Percentiles rank a stretch among this genome's conserved stretches.
phyloP scores from a whole-genome alignment of 2,113 vertebrate species.

The Pionites leucogaster region DNA sequence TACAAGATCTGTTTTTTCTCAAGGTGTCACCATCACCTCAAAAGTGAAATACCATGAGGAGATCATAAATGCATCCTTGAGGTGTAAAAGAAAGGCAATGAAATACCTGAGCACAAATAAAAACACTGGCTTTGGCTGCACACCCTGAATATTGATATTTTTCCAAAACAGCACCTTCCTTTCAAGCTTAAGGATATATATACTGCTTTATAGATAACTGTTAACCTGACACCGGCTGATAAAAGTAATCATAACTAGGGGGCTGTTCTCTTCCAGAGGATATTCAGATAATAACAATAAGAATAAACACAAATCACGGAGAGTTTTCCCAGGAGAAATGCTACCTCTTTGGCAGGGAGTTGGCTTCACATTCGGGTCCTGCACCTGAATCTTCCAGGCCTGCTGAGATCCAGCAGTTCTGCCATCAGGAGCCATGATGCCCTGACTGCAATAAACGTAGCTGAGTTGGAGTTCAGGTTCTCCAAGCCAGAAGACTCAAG shows the following conservation, averaged over 20 bases:
- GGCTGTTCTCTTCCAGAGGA: not conserved
- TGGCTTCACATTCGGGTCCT: not conserved
- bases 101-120: constrained; percentile 51
- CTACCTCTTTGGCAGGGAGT: not conserved
- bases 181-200: not conserved
- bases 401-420: not conserved
- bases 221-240: not conserved
- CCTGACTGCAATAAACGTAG: fast-evolving
- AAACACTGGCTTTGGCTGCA: not conserved
- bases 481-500: not conserved
- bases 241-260: not conserved
- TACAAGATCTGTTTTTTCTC: constrained; percentile 39
- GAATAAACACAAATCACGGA: not conserved
- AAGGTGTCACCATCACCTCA: constrained; percentile 28
- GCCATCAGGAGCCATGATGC: fast-evolving
- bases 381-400: not conserved
- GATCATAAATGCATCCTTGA: constrained; percentile 46
- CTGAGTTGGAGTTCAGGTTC: not conserved
- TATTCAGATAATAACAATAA: not conserved
- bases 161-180: not conserved
- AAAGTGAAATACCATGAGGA: constrained; percentile 26
- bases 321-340: not conserved
- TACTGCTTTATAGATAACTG: not conserved
- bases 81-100: constrained; percentile 43
- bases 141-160: not conserved